These are phyloP conservation scores for Hyphantria cunea DNA, from an alignment of 1,140 invertebrate species.

Conservation along the genomic window DNA sequence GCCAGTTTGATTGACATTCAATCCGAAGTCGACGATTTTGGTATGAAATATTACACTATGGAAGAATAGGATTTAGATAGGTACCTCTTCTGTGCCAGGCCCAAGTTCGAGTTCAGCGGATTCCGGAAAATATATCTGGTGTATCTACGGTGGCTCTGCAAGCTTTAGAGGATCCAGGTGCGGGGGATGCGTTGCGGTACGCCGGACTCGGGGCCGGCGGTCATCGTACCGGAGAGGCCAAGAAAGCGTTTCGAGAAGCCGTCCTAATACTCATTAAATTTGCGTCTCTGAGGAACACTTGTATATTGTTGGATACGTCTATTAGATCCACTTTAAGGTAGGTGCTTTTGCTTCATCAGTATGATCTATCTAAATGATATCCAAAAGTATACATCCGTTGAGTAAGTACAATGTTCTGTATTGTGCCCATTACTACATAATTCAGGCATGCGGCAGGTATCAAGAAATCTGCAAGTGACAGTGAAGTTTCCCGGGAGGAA, in stretches of 20 bases:
- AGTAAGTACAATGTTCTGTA: too few species aligned
- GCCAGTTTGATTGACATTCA: not conserved
- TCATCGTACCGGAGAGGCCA: constrained; percentile 65
- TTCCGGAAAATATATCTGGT: constrained; percentile 70
- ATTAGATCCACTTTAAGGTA: constrained; percentile 67
- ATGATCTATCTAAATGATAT: too few species aligned
- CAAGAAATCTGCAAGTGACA: too few species aligned
- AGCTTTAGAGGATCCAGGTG: constrained; percentile 54
- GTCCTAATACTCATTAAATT: constrained; percentile 66
- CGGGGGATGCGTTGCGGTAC: constrained; percentile 53
- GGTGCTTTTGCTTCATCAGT: not conserved
- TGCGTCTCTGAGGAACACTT: constrained; percentile 69
- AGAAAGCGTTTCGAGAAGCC: constrained; percentile 68
- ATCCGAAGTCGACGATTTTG: not conserved
- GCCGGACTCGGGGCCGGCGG: constrained; percentile 70
- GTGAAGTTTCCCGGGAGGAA: too few species aligned
- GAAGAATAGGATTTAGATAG: not conserved
- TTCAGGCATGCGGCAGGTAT: too few species aligned
- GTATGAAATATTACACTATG: too few species aligned
- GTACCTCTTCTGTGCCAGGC: constrained; percentile 50
- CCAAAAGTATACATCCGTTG: too few species aligned
- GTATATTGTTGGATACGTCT: constrained; percentile 59
- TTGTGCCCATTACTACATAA: too few species aligned
- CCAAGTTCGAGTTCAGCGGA: constrained; percentile 63
- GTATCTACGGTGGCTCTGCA: constrained; percentile 60